Evolutionary conservation across 2,797 vertebrate species (phyloP), one percentile per base, ranked within the genome.

Genomic region (Atherinosoma microstoma): DNA sequence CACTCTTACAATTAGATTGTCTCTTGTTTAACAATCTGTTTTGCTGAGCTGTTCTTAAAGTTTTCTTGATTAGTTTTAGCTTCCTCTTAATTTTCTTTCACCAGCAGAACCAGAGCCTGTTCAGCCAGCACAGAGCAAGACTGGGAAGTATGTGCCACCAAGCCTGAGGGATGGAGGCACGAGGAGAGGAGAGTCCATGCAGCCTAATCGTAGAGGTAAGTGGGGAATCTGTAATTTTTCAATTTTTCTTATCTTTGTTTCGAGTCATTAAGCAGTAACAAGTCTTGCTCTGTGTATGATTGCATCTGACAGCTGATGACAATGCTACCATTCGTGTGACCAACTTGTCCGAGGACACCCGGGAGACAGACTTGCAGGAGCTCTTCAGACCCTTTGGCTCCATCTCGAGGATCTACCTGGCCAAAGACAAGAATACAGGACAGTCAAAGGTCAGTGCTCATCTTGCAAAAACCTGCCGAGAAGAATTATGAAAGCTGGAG

Each of bases 321-420:
- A 99, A 99, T 0, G 98, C 98, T 78, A 99, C 98, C 22, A 99
- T 99, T 90, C 97, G 98, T 0, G 98, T 99, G 75, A 99, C 98
- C 84, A 99, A 99, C 89, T 93, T 99, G 79, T 99, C 98, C 0
- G 98, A 99, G 94, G 98, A 99, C 92, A 99, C 98, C 0, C 95
- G 98, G 0, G 98, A 99, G 93, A 98, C 98, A 0, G 98, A 99
- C 78, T 88, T 99, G 75, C 98, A 99, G 93, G 98, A 99, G 92
- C 97, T 99, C 2, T 99, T 99, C 93, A 95, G 98, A 30, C 98
- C 98, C 1, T 99, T 99, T 0, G 98, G 98, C 30, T 97, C 97
- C 81, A 99, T 99, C 84, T 99, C 98, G 0, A 95, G 98, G 75
- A 99, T 99, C 78, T 99, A 99, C 79, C 87, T 99, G 91, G 98